Percentiles rank a stretch among this genome's conserved stretches.
Conservation (phyloP, 2,888 invertebrate species). For the Pyrrhia umbra region DNA sequence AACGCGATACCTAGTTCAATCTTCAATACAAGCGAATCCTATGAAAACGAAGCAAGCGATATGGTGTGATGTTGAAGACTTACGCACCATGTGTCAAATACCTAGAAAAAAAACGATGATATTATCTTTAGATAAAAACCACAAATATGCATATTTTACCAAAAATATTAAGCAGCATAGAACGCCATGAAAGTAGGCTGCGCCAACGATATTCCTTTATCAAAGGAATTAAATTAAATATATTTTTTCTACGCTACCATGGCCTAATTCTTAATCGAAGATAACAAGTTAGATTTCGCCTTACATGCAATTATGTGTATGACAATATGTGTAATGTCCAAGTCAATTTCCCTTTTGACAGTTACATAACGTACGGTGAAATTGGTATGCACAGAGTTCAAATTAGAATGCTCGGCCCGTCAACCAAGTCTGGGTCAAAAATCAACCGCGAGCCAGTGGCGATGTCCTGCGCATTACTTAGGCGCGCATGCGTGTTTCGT, state of each 20-base stretch:
- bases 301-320: conserved; percentile 48
- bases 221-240: conserved; percentile 40
- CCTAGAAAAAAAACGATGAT: too few relatives aligned
- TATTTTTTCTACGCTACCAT: conserved; percentile 63
- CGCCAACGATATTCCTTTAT: conserved; percentile 24
- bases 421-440: conserved; percentile 84
- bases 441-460: conserved; percentile 74
- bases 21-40: too few relatives aligned
- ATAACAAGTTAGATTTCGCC: conserved; percentile 59
- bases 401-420: conserved; percentile 86
- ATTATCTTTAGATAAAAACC: too few relatives aligned
- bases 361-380: conserved; percentile 86
- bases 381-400: conserved; percentile 81
- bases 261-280: conserved; percentile 58
- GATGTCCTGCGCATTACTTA: conserved; percentile 84
- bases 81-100: too few relatives aligned
- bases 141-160: too few relatives aligned
- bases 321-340: conserved; percentile 33
- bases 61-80: too few relatives aligned
- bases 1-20: too few relatives aligned
- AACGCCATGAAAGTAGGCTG: conserved; percentile 14
- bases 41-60: too few relatives aligned
- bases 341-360: conserved; percentile 70
- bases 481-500: conserved; percentile 70
- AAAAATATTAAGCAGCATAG: too few relatives aligned